Percentiles rank a stretch among this genome's conserved stretches.
phyloP scores from a whole-genome alignment of 2,113 vertebrate genomes.

The Lates calcarifer region DNA sequence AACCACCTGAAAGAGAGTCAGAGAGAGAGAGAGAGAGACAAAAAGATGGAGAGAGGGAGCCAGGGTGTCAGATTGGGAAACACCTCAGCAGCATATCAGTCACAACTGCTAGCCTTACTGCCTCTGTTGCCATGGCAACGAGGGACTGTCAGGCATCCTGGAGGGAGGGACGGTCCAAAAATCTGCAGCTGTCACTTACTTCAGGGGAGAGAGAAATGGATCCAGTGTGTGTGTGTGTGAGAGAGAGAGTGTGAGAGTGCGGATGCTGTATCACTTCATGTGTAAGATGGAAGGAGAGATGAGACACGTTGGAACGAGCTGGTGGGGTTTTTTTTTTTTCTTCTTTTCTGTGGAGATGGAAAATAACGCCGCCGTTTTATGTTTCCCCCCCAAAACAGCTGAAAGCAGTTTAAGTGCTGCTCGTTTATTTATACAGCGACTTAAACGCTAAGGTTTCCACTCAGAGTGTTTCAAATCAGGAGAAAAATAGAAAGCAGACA shows the following conservation, averaged over 20 bases:
- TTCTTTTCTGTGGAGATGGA: conserved; percentile 15
- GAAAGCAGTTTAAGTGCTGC: background rate
- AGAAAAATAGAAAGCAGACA: too few species aligned
- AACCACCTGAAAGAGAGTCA: conserved; percentile 64
- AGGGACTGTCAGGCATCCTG: conserved; percentile 72
- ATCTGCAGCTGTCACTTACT: conserved; percentile 75
- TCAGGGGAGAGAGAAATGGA: conserved; percentile 49
- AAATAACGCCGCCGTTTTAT: conserved; percentile 17
- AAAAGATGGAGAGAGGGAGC: conserved; percentile 45
- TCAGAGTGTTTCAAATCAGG: too few species aligned
- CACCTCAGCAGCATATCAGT: conserved; percentile 77
- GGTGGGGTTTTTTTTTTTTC: too few species aligned
- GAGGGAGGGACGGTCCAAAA: conserved; percentile 73
- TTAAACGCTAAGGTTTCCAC: background rate
- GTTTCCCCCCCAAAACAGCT: too few species aligned
- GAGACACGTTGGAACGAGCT: conserved; percentile 22
- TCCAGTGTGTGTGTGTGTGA: background rate
- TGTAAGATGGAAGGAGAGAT: conserved; percentile 30
- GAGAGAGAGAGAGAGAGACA: conserved; percentile 2
- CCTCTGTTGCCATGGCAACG: conserved; percentile 80
- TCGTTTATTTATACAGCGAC: background rate
- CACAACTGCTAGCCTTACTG: conserved; percentile 73
- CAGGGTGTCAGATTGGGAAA: conserved; percentile 77
- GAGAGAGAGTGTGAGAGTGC: conserved; percentile 6
- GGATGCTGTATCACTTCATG: conserved; percentile 16